Evolutionary conservation across 2,888 invertebrate species (phyloP).

Genomic region (Zygogramma bicolorata): DNA sequence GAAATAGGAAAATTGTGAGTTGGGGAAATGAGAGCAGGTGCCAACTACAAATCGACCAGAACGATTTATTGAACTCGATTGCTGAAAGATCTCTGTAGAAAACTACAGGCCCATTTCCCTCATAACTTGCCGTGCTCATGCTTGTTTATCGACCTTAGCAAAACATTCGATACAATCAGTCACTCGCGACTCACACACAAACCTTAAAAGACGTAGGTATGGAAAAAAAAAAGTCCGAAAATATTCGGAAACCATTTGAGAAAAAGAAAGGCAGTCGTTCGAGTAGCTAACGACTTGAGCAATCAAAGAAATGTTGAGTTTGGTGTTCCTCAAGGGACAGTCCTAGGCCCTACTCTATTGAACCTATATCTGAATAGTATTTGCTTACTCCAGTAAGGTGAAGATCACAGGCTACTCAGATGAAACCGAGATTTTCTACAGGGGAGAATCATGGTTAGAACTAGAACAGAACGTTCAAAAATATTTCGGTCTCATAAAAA

Average conservation of each 20-base stretch:
- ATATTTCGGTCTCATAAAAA: not conserved
- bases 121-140: too few relatives aligned
- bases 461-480: not conserved
- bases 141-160: too few relatives aligned
- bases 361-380: not conserved
- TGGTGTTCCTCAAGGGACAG: not conserved
- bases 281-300: too few relatives aligned
- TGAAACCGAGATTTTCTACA: not conserved
- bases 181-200: too few relatives aligned
- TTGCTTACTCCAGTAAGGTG: not conserved
- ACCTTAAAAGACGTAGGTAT: too few relatives aligned
- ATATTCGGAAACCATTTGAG: too few relatives aligned
- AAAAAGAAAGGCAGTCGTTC: too few relatives aligned
- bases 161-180: too few relatives aligned
- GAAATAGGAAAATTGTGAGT: not conserved
- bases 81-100: not conserved
- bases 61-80: not conserved
- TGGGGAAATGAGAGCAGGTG: not conserved
- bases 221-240: too few relatives aligned
- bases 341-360: not conserved
- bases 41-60: not conserved
- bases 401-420: not conserved
- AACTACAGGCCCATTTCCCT: not conserved
- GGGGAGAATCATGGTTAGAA: not conserved
- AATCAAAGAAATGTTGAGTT: too few relatives aligned